phyloP scores from a whole-genome alignment of 2,113 vertebrate genomes.

The Casuarius casuarius region DNA sequence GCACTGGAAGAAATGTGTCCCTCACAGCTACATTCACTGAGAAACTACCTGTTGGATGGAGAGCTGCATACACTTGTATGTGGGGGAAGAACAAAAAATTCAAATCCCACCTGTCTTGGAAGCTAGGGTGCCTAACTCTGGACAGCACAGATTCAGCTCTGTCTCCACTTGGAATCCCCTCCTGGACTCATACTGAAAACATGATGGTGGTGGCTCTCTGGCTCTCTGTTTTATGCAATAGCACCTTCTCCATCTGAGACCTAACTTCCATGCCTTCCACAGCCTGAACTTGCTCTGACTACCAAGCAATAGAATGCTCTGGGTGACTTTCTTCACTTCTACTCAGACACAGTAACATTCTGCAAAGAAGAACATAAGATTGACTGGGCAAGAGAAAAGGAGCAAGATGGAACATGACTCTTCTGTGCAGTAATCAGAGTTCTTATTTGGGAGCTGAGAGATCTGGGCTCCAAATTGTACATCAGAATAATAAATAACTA shows the following conservation, averaged over 20 bases:
- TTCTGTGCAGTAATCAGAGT: too few relatives aligned
- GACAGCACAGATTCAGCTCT: too few relatives aligned
- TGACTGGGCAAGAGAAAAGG: not conserved
- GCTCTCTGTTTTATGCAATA: too few relatives aligned
- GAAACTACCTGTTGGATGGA: not conserved
- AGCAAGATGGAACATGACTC: not conserved
- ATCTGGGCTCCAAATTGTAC: too few relatives aligned
- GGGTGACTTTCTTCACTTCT: not conserved
- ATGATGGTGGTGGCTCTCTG: too few relatives aligned
- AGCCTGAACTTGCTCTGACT: not conserved
- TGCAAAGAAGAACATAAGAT: not conserved
- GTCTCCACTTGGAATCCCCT: too few relatives aligned
- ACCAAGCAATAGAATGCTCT: not conserved
- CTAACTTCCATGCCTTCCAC: not conserved
- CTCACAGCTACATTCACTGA: not conserved
- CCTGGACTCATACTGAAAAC: too few relatives aligned
- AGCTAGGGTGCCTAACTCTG: too few relatives aligned
- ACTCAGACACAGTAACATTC: not conserved
- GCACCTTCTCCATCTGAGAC: not conserved
- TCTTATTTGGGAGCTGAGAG: too few relatives aligned
- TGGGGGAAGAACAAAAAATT: not conserved
- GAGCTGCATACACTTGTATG: accelerated
- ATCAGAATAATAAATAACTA: too few relatives aligned
- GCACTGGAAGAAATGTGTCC: not conserved
- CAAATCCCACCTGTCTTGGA: too few relatives aligned